phyloP scores from a whole-genome alignment of 2,888 invertebrate genomes.

The Apoda limacodes region DNA sequence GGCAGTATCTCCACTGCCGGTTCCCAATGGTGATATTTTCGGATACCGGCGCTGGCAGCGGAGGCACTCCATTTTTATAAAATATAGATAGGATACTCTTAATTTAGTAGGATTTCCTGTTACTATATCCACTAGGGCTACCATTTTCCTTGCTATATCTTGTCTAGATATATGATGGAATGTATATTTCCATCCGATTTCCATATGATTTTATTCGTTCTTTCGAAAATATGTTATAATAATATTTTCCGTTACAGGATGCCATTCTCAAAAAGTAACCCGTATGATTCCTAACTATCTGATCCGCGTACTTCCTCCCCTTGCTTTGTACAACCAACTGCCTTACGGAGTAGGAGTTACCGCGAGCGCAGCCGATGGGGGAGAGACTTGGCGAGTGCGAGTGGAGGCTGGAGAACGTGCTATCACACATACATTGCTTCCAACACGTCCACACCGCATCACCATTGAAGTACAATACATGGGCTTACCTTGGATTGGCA shows the following conservation, averaged over 20 bases:
- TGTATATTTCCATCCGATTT: too few relatives aligned
- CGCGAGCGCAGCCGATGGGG: constrained; percentile 53
- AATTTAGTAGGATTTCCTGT: too few relatives aligned
- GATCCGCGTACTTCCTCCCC: constrained; percentile 78
- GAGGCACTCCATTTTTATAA: too few relatives aligned
- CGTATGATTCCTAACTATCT: constrained; percentile 78
- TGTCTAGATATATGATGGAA: too few relatives aligned
- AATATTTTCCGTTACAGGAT: constrained; percentile 34
- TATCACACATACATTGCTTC: constrained; percentile 75
- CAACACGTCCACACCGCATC: constrained; percentile 67
- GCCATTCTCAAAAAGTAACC: constrained; percentile 44
- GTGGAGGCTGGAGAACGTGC: constrained; percentile 80
- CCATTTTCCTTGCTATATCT: too few relatives aligned
- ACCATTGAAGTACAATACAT: constrained; percentile 70
- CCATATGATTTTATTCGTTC: too few relatives aligned
- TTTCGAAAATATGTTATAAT: neutral
- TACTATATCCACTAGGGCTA: too few relatives aligned
- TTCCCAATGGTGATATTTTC: too few relatives aligned
- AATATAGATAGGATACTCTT: too few relatives aligned
- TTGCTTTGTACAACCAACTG: constrained; percentile 80
- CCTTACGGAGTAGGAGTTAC: constrained; percentile 75
- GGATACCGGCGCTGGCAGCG: too few relatives aligned
- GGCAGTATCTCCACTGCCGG: too few relatives aligned
- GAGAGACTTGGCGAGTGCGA: constrained; percentile 46
- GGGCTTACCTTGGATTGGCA: constrained; percentile 77